Evolutionary conservation across 2,113 vertebrate species (phyloP), one percentile per base, ranked within the genome.

Genomic region (Phainopepla nitens): DNA sequence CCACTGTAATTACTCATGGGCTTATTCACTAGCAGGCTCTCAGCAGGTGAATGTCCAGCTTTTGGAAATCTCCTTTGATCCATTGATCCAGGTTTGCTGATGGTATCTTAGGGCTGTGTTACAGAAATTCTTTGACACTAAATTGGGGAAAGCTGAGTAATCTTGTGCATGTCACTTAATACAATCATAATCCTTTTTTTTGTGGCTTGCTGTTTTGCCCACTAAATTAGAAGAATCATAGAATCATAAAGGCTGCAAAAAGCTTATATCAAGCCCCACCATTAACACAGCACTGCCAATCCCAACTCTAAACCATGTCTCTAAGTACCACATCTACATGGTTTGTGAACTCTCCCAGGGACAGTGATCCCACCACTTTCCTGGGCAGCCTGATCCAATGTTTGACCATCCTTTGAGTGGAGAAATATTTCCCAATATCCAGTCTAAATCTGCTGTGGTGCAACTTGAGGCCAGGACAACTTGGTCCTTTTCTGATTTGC

Each of bases 191-290:
- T 29, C 47, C 19, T 22, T 54, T 50, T 41, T 45, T 41, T 33
- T 15, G 17, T 47, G 25, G 27, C 28, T 64, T 25, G 16, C 16
- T 31, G 10, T 35, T 94, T 58, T 36, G 9, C 60, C 51, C 56
- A 15, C 54, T 89, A 31, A 78, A 44, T 47, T 28, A 42, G 36
- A 49, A 56, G 22, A 77, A 70, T 27, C 41, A 61, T 5, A 15
- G 25, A 68, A 53, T 54, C 17, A 19, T 69, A 36, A 49, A 36
- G 8, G 12, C 36, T 56, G 31, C 31, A 8, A 36, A 77, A 77
- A 27, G 18, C 22, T 60, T 23, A 9, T 24, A 23, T 69, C 0
- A 0, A 42, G 31, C 28, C 25, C 47, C 49, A 54, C 14, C 54
- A 61, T 11, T 41, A 54, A 54, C 8, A 21, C 47, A 76, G 25